Base-by-base conservation (phyloP, 2,888 invertebrate genomes). In the Apodemia mormo region DNA sequence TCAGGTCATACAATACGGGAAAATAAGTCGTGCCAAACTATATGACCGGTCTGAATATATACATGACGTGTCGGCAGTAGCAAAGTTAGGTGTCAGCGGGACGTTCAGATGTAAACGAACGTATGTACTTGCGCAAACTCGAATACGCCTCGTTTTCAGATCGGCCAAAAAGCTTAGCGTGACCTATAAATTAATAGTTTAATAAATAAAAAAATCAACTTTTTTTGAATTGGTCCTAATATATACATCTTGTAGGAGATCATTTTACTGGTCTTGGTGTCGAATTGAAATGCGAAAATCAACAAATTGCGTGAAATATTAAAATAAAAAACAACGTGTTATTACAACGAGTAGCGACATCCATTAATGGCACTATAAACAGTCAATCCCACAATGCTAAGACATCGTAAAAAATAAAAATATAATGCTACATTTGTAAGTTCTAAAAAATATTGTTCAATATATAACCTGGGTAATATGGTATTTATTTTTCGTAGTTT, bases 311-410 rank as follows among this genome's bases (percentile, higher is more conserved):
- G 58, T 58, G 58, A 29, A 58, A 58, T 58, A 58, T 30, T 58
- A 58, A 56, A 56, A 56, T 29, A 9, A 58, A 22, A 58, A 58
- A 58, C 56, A 58, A 54, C 10, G 56, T 58, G 56, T 58, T 58
- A 58, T 58, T 58, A 58, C 56, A 58, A 29, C 10, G 29, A 58
- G 56, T 58, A 58, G 56, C 56, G 56, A 58, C 56, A 58, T 58
- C 56, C 8, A 58, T 56, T 58, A 76, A 78, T 78, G 78, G 78
- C 78, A 77, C 78, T 78, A 72, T 64, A 67, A 72, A 68, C 70
- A 73, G 71, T 52, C 58, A 76, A 77, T 76, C 74, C 73, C 77
- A 72, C 71, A 68, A 73, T 58, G 22, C 29, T 58, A 58, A 58
- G 56, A 58, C 56, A 58, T 58, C 56, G 56, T 29, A 58, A 58